Evolutionary conservation across 2,113 vertebrate genomes (phyloP), one percentile per base, ranked within the genome.

Genomic region (Apodemus sylvaticus): DNA sequence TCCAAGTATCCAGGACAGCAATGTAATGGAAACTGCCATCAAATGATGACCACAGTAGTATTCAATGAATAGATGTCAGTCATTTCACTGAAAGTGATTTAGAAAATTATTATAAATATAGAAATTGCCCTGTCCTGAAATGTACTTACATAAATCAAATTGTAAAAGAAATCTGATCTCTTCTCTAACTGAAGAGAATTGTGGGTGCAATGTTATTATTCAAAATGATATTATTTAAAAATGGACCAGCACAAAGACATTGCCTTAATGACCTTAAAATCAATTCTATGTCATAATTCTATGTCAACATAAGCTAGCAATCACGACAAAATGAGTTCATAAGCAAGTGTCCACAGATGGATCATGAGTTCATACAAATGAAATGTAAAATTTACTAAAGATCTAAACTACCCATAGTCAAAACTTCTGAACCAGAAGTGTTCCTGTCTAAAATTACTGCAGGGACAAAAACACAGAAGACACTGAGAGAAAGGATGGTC

Each of bases 201-300:
- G 26, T 39, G 6, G 26, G 48, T 74, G 39, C 14, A 91, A 3
- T 39, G 3, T 51, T 81, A 24, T 51, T 70, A 82, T 13, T 93
- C 16, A 76, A 85, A 96, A 71, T 71, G 19, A 0, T 64, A 90
- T n/a, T 73, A 88, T 83, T 81, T 93, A 4, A 53, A 96, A 62
- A 58, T 60, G 20, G 1, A 51, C 48, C 55, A 20, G 10, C 45
- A 76, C 29, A 91, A 96, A 91, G 39, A 39, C 62, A 94, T 58
- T 22, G 36, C 2, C 17, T 68, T 71, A 48, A 17, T 71, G 6
- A 22, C 73, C 55, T 95, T 85, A 22, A 89, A 96, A 62, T 82
- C 7, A 86, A 48, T 34, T 86, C 12, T 48, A 29, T 55, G 36
- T 53, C 53, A 53, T 13, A 53, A 58, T 58, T 58, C 58, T 58